Evolutionary conservation across 2,113 vertebrate species (phyloP), one percentile per base, ranked within the genome.

Genomic region (Diphyllodes magnificus): DNA sequence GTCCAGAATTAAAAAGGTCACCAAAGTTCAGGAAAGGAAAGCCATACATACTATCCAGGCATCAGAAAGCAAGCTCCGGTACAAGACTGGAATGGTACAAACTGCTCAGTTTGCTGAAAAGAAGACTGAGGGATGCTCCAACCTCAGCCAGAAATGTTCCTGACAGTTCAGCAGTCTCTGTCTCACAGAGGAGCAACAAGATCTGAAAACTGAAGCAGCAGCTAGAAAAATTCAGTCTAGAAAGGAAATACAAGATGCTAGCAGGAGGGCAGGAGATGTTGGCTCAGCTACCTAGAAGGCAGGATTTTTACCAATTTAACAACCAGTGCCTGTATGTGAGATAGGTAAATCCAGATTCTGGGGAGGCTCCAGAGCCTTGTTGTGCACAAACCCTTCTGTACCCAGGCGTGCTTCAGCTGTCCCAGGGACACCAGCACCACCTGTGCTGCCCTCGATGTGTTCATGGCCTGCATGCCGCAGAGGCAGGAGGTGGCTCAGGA

Each of bases 201-300:
- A 86, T 63, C 80, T 82, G 69, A 94, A 92, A 53, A 35, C 64
- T 92, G 78, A 78, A 88, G 72, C 30, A 88, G 69, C 68, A 68
- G 56, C 37, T 60, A 56, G 86, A 84, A 83, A 86, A 94, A 76
- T 18, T 92, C 83, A 92, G 24, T 51, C 65, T 45, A 44, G 35
- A 72, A 78, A 84, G 33, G 60, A 90, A 71, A 68, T 16, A 44
- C 25, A 63, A 81, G 72, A 60, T 59, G 35, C 71, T 53, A 77
- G 72, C 51, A 81, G 76, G 53, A 92, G 45, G 44, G 33, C 35
- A 68, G 70, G 71, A 81, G 45, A 27, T 73, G 42, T 47, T 73
- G 79, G 45, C 51, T 86, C 18, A 69, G 23, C 54, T 69, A 45
- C 57, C 54, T 51, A 33, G 50, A 78, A 71, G 45, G 72, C 77